phyloP scores from a whole-genome alignment of 2,888 invertebrate species.

The Enchytraeus crypticus region DNA sequence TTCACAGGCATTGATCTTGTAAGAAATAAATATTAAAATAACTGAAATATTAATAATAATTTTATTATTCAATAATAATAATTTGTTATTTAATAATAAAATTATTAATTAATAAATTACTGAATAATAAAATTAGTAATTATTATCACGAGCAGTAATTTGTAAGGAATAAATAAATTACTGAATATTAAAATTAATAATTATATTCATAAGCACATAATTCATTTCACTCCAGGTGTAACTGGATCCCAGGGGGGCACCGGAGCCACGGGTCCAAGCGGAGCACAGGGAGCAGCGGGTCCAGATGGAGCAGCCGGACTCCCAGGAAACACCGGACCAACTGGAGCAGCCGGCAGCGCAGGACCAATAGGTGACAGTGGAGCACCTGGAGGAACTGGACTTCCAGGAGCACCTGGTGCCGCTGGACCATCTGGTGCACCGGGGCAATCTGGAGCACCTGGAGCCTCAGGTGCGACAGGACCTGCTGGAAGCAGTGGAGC shows the following conservation, averaged over 20 bases:
- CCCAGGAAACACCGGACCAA: constrained; percentile 11
- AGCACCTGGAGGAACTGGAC: constrained; percentile 16
- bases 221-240: too few species aligned
- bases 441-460: constrained; percentile 7
- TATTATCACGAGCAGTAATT: too few species aligned
- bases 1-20: too few species aligned
- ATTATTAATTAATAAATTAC: too few species aligned
- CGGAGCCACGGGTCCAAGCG: constrained; percentile 10
- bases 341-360: constrained; percentile 14
- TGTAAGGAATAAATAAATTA: too few species aligned
- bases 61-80: too few species aligned
- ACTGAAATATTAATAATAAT: too few species aligned
- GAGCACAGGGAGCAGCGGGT: constrained; percentile 29
- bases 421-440: constrained; percentile 4
- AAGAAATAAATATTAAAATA: too few species aligned
- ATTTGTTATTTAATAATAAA: too few species aligned
- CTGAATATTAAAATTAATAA: too few species aligned
- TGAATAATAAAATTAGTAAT: too few species aligned
- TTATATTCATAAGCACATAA: too few species aligned
- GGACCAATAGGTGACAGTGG: constrained; percentile 19
- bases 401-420: constrained; percentile 10
- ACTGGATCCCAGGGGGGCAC: constrained; percentile 3
- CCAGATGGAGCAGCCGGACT: constrained; percentile 32
- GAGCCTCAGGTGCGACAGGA: constrained; percentile 12
- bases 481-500: constrained; percentile 6